Percentiles rank a stretch among this genome's conserved stretches.
Conservation (phyloP, 2,113 vertebrate species). For the Astur gentilis region DNA sequence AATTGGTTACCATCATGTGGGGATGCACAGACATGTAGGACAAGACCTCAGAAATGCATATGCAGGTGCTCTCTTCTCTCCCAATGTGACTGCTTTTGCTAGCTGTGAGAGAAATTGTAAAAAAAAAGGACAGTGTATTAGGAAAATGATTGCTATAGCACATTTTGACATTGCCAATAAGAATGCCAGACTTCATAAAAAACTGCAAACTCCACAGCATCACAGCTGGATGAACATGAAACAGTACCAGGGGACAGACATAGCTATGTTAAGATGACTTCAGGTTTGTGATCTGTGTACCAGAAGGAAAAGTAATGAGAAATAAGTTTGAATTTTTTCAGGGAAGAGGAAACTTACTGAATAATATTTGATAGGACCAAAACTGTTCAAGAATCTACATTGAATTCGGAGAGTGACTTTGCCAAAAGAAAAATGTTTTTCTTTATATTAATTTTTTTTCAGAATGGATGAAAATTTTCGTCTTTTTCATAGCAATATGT, state of each 20-base stretch:
- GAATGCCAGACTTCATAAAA: not conserved
- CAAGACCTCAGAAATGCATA: not conserved
- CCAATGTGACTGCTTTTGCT: not conserved
- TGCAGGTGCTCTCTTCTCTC: not conserved
- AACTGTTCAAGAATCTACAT: not conserved
- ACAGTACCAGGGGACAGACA: not conserved
- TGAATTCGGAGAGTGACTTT: not conserved
- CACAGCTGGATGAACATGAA: not conserved
- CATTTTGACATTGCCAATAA: not conserved
- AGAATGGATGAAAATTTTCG: not conserved
- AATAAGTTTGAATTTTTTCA: not conserved
- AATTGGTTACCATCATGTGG: not conserved
- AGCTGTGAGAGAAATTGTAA: not conserved
- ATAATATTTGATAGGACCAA: not conserved
- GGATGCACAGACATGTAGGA: not conserved
- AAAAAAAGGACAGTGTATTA: not conserved
- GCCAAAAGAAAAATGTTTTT: not conserved
- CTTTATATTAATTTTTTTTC: not conserved
- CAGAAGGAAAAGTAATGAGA: not conserved
- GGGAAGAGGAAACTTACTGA: not conserved
- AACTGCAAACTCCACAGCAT: not conserved
- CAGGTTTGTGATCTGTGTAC: not conserved
- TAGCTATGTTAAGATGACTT: not conserved
- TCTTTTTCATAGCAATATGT: not conserved
- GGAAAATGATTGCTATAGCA: not conserved